A percentile compares a stretch with the other conserved stretches of the same genome.
Evolutionary conservation across 2,797 vertebrate species (phyloP).

Genomic region (Sebastes jordani): DNA sequence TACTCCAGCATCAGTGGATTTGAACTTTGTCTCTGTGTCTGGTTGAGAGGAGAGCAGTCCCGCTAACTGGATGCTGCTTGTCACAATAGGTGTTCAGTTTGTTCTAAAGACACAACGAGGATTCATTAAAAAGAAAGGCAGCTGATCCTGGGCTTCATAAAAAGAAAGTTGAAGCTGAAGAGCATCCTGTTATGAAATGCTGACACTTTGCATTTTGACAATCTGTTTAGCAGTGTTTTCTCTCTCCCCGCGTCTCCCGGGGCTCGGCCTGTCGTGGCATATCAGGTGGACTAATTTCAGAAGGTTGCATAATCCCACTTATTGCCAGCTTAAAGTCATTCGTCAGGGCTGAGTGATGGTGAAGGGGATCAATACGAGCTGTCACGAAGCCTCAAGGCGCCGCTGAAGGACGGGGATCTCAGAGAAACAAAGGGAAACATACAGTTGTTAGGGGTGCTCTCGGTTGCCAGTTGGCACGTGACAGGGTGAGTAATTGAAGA

Average conservation of each 20-base stretch:
- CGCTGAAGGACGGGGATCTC: slow-evolving; percentile 61
- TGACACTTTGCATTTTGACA: slow-evolving; percentile 40
- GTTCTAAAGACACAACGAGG: neutral
- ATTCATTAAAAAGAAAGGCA: slow-evolving; percentile 14
- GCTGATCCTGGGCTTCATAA: neutral
- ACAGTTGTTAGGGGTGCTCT: slow-evolving; percentile 63
- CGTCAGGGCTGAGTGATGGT: slow-evolving; percentile 75
- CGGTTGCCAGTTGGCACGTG: slow-evolving; percentile 68
- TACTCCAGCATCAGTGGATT: slow-evolving; percentile 34
- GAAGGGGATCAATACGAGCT: slow-evolving; percentile 78
- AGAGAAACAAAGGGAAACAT: slow-evolving; percentile 75
- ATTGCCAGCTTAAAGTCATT: slow-evolving; percentile 74
- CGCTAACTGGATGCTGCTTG: neutral
- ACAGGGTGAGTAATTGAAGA: slow-evolving; percentile 68
- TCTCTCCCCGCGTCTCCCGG: slow-evolving; percentile 18
- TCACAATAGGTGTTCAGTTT: slow-evolving; percentile 5
- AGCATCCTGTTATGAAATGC: slow-evolving; percentile 50
- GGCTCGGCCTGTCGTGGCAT: slow-evolving; percentile 50
- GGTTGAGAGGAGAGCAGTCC: neutral
- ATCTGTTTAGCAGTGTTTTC: slow-evolving; percentile 47
- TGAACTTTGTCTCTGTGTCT: slow-evolving; percentile 20
- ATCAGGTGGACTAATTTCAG: slow-evolving; percentile 68
- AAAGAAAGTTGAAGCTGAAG: neutral
- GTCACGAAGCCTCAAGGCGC: slow-evolving; percentile 65
- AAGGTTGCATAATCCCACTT: slow-evolving; percentile 75